Evolutionary conservation across 2,797 vertebrate genomes (phyloP).

Genomic region (Labeo calbasu): DNA sequence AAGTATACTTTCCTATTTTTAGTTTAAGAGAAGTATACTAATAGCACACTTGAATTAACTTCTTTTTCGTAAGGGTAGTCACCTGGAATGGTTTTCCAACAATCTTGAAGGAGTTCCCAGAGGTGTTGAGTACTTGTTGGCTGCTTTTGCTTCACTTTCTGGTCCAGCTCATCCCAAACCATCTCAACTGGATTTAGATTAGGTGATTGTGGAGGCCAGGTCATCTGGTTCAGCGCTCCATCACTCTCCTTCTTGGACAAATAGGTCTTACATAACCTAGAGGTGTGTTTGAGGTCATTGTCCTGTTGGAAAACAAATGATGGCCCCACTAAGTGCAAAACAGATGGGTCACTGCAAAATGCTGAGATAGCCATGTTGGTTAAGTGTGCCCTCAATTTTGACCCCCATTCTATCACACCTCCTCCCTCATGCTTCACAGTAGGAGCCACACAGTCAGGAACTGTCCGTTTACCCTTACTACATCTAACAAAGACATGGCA

Average conservation of each 20-base stretch:
- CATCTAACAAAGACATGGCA: background rate
- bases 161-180: background rate
- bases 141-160: background rate
- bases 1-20: no score
- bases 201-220: background rate
- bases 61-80: no score
- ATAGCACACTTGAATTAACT: no score
- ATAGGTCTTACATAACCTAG: background rate
- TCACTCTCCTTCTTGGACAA: background rate
- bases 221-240: background rate
- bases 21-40: no score
- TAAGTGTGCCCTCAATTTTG: no score
- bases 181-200: background rate
- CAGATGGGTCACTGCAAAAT: background rate
- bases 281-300: background rate
- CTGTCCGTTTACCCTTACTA: background rate
- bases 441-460: background rate
- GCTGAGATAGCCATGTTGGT: no score
- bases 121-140: background rate
- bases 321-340: background rate
- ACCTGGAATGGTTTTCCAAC: background rate
- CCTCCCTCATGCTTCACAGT: no score
- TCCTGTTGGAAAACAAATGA: background rate
- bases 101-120: background rate
- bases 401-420: no score